These are phyloP conservation scores for Acromyrmex charruanus DNA, from an alignment of 1,140 invertebrate genomes.

Conservation along the genomic window DNA sequence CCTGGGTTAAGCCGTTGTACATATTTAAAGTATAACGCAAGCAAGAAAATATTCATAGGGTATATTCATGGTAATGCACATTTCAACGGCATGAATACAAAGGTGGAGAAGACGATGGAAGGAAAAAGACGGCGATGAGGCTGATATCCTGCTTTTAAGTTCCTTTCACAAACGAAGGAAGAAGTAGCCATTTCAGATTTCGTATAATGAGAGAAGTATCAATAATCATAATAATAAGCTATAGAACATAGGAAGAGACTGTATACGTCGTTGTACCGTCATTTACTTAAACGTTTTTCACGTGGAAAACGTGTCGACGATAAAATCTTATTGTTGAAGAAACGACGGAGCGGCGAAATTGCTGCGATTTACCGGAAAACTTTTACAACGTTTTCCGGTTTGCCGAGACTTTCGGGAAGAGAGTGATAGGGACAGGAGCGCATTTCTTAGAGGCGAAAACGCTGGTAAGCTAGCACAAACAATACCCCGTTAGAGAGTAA, in stretches of 20 bases:
- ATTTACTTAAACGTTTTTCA: conserved; percentile 38
- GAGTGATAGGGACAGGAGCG: conserved; percentile 33
- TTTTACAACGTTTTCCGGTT: conserved; percentile 43
- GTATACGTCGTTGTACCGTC: not conserved
- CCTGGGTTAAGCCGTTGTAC: not conserved
- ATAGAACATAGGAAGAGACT: not conserved
- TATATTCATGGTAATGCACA: conserved; percentile 33
- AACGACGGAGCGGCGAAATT: conserved; percentile 23
- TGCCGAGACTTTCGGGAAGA: conserved; percentile 29
- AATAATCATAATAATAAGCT: conserved; percentile 49
- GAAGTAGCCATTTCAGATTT: conserved; percentile 21
- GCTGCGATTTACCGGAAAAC: conserved; percentile 49
- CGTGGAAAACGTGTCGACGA: conserved; percentile 34
- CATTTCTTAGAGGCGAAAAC: conserved; percentile 34
- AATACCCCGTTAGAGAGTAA: conserved; percentile 62
- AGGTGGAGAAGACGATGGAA: not conserved
- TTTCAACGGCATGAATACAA: conserved; percentile 19
- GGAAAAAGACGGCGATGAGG: conserved; percentile 5
- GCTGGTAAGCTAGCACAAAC: conserved; percentile 32
- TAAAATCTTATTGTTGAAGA: conserved; percentile 57
- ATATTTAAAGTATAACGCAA: conserved; percentile 14
- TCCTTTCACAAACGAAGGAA: conserved; percentile 1
- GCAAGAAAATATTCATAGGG: conserved; percentile 32
- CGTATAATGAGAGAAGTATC: conserved; percentile 30
- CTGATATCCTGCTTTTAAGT: not conserved